A percentile compares a stretch with the other conserved stretches of the same genome.
Evolutionary conservation across 1,140 invertebrate species (phyloP).

Genomic region (Acromyrmex heyeri): DNA sequence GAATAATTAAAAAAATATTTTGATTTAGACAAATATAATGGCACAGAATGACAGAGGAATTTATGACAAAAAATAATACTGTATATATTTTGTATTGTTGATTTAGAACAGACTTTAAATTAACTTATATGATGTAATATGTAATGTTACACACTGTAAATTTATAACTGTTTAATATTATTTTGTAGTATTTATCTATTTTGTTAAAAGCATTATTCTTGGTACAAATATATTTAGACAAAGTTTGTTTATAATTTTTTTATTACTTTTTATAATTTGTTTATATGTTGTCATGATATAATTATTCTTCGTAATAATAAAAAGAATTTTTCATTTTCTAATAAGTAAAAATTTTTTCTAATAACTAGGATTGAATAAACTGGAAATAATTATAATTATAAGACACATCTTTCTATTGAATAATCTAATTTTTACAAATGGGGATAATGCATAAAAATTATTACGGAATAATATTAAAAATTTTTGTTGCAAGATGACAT

Average conservation of each 20-base stretch:
- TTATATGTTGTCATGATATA: neutral
- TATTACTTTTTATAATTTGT: constrained; percentile 38
- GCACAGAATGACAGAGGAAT: constrained; percentile 30
- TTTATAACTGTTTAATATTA: constrained; percentile 54
- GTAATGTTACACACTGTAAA: constrained; percentile 44
- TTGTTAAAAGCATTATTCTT: constrained; percentile 55
- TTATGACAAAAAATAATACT: constrained; percentile 6
- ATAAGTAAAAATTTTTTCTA: neutral
- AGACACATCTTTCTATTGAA: constrained; percentile 6
- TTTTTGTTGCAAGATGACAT: neutral
- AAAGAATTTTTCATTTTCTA: constrained; percentile 25
- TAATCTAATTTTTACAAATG: constrained; percentile 25
- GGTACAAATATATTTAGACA: constrained; percentile 72
- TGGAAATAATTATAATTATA: constrained; percentile 9
- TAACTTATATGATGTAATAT: constrained; percentile 46
- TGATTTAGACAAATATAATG: constrained; percentile 22
- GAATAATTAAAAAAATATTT: constrained; percentile 39
- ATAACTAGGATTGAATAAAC: constrained; percentile 10
- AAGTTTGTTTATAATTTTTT: constrained; percentile 58
- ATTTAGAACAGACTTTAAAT: constrained; percentile 49
- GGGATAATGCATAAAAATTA: neutral
- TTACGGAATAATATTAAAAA: neutral
- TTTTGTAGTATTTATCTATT: constrained; percentile 67
- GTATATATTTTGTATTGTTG: neutral
- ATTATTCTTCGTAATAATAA: neutral